phyloP scores from a whole-genome alignment of 2,888 invertebrate genomes.

The Brenthis daphne region DNA sequence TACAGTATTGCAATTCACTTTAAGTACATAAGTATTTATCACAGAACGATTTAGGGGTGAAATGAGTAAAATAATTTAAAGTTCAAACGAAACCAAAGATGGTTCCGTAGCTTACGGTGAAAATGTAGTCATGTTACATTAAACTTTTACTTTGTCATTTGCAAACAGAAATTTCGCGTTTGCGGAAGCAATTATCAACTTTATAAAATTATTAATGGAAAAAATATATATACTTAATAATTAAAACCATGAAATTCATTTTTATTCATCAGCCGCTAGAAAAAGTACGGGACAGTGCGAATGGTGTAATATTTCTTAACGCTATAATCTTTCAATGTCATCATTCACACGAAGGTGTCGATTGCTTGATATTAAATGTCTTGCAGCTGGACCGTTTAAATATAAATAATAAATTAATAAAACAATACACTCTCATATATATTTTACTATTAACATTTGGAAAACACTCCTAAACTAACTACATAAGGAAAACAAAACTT shows the following conservation, averaged over 20 bases:
- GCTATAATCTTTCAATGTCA: slow-evolving; percentile 39
- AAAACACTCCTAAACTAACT: too few relatives aligned
- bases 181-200: too few relatives aligned
- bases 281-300: slow-evolving; percentile 30
- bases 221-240: background rate
- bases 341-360: slow-evolving; percentile 40
- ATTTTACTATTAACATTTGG: too few relatives aligned
- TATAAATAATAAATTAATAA: slow-evolving; percentile 15
- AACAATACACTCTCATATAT: background rate
- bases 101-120: too few relatives aligned
- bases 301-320: slow-evolving; percentile 34
- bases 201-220: background rate
- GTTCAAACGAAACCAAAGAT: too few relatives aligned
- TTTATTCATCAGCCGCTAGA: slow-evolving; percentile 14
- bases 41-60: too few relatives aligned
- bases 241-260: background rate
- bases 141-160: too few relatives aligned
- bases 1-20: background rate
- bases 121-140: too few relatives aligned
- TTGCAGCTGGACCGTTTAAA: slow-evolving; percentile 27
- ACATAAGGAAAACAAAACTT: too few relatives aligned
- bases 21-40: too few relatives aligned
- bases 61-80: too few relatives aligned
- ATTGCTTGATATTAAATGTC: slow-evolving; percentile 36
- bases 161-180: too few relatives aligned